Conservation (phyloP, 2,888 invertebrate species). For the Podabrus alpinus region DNA sequence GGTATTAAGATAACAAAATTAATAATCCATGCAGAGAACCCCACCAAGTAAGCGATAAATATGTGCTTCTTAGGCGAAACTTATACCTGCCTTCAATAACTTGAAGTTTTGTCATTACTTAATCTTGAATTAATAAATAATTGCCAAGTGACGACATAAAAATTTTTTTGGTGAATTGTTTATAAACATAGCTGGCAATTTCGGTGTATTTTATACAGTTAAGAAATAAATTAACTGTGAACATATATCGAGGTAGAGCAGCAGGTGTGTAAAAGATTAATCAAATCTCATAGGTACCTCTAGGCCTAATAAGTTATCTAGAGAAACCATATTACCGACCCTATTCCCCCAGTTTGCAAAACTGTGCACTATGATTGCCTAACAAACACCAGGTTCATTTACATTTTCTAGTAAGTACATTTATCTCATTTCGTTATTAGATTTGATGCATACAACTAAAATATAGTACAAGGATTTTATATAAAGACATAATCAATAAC, state of each 20-base stretch:
- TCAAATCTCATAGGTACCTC: constrained; percentile 14
- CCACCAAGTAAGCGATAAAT: too few species aligned
- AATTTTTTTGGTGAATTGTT: background rate
- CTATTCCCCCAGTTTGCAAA: constrained; percentile 6
- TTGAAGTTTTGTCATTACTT: too few species aligned
- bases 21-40: too few species aligned
- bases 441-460: background rate
- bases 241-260: constrained; percentile 12
- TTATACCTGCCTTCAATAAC: too few species aligned
- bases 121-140: background rate
- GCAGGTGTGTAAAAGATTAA: constrained; percentile 19
- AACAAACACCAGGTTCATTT: constrained; percentile 2
- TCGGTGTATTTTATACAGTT: background rate
- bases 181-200: background rate
- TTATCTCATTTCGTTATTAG: background rate
- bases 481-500: background rate
- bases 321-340: constrained; percentile 10
- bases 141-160: background rate
- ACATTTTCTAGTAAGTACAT: background rate
- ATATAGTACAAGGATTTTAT: background rate
- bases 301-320: constrained; percentile 15
- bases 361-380: constrained; percentile 9
- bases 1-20: too few species aligned
- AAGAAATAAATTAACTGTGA: constrained; percentile 16
- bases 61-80: too few species aligned